A percentile compares a stretch with the other conserved stretches of the same genome.
These are phyloP conservation scores for Caenorhabditis sp. DNA, from an alignment of 2,888 invertebrate species.

Conservation along the genomic window DNA sequence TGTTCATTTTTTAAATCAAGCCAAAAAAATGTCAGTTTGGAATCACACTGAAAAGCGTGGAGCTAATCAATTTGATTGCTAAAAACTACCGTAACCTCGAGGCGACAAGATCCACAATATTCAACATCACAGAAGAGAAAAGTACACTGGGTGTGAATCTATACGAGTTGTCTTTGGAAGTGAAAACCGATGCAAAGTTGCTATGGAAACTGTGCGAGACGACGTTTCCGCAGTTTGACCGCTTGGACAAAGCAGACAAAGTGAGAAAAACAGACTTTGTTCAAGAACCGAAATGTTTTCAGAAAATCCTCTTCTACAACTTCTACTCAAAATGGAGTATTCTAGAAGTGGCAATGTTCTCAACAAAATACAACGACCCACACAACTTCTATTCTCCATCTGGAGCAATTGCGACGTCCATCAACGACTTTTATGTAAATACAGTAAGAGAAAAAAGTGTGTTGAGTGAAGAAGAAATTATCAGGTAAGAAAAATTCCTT, in stretches of 20 bases:
- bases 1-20: not conserved
- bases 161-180: conserved; percentile 44
- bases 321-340: conserved; percentile 57
- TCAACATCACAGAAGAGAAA: conserved; percentile 5
- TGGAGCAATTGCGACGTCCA: conserved; percentile 16
- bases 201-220: conserved; percentile 51
- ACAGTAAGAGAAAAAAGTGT: conserved; percentile 9
- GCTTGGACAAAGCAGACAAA: conserved; percentile 25
- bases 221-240: conserved; percentile 46
- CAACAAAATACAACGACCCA: conserved; percentile 28
- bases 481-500: conserved; percentile 12
- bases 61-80: conserved; percentile 3
- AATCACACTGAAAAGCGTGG: conserved; percentile 18
- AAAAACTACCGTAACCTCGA: conserved; percentile 38
- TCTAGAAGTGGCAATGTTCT: conserved; percentile 36
- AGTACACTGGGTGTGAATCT: conserved; percentile 16
- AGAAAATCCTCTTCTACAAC: conserved; percentile 47
- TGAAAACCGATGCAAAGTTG: conserved; percentile 55
- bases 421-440: conserved; percentile 40
- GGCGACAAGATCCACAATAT: conserved; percentile 34
- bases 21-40: conserved; percentile 28
- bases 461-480: conserved; percentile 41
- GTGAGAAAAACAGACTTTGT: not conserved
- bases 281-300: not conserved
- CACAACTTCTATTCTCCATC: conserved; percentile 46